phyloP scores from a whole-genome alignment of 1,140 invertebrate genomes.

The Diprion similis region DNA sequence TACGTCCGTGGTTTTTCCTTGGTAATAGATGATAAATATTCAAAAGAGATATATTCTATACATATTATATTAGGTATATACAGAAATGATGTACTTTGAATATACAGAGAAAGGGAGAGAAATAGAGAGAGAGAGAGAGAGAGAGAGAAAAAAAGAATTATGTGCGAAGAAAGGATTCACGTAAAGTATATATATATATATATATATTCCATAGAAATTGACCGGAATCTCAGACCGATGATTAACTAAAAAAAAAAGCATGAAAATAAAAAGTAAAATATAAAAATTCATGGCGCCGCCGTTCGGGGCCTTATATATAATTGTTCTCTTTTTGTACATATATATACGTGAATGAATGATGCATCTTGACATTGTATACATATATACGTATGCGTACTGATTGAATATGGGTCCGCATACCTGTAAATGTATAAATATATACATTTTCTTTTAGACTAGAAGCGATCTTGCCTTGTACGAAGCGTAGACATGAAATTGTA shows the following conservation, averaged over 20 bases:
- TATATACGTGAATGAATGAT: not conserved
- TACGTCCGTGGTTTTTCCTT: no score
- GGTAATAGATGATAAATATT: no score
- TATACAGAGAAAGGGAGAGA: no score
- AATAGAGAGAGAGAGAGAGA: not conserved
- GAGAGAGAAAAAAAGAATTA: not conserved
- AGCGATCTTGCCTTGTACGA: slow-evolving; percentile 15
- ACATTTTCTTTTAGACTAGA: slow-evolving; percentile 3
- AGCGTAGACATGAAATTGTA: slow-evolving; percentile 13
- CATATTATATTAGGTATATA: no score
- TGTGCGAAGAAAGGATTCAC: not conserved
- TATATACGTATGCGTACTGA: not conserved
- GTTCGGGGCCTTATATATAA: not conserved
- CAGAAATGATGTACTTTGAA: no score
- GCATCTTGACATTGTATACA: slow-evolving; percentile 1
- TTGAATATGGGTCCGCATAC: no score
- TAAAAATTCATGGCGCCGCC: not conserved
- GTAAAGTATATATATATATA: not conserved
- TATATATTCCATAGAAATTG: not conserved
- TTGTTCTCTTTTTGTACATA: slow-evolving; percentile 4
- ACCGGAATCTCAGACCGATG: not conserved
- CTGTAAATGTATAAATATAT: not conserved
- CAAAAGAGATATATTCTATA: no score
- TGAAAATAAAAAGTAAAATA: not conserved
- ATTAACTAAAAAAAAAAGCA: not conserved